Conservation (phyloP, 2,797 vertebrate genomes). For the Paedocypris micromegethes region DNA sequence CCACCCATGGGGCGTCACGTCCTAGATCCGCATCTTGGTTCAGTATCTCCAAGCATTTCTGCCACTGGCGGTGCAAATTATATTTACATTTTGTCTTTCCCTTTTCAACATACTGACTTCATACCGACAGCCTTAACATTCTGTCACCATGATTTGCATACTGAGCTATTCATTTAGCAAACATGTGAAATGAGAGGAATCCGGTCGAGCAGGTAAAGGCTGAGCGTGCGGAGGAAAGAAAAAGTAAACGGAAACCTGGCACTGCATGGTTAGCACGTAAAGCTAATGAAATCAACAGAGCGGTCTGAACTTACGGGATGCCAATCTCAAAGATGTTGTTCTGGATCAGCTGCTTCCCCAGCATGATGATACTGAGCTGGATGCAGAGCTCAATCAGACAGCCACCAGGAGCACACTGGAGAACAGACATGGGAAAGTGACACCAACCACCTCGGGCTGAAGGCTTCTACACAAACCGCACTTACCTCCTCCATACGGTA, state of each 20-base stretch:
- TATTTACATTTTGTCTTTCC: too few species aligned
- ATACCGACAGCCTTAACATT: background rate
- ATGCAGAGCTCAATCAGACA: slow-evolving; percentile 96
- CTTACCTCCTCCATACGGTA: slow-evolving; percentile 94
- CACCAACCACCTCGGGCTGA: too few species aligned
- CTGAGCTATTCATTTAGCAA: background rate
- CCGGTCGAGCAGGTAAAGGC: background rate
- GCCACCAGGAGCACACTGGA: slow-evolving; percentile 93
- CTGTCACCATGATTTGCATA: background rate
- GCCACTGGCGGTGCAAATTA: slow-evolving; percentile 12
- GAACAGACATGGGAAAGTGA: too few species aligned
- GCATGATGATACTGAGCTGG: slow-evolving; percentile 98
- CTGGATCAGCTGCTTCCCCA: slow-evolving; percentile 97
- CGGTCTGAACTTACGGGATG: slow-evolving; percentile 80
- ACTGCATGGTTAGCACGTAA: background rate
- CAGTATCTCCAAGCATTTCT: slow-evolving; percentile 8
- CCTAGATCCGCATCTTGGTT: slow-evolving; percentile 36
- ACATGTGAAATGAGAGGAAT: slow-evolving; percentile 15
- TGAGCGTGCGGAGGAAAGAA: background rate
- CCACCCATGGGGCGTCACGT: slow-evolving; percentile 33
- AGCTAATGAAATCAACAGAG: background rate
- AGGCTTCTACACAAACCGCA: too few species aligned
- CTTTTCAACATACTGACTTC: slow-evolving; percentile 5
- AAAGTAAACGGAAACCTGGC: slow-evolving; percentile 1
- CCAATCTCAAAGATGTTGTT: slow-evolving; percentile 98